These are phyloP conservation scores for Calyptomena viridis DNA, from an alignment of 2,113 vertebrate species.

Conservation along the genomic window DNA sequence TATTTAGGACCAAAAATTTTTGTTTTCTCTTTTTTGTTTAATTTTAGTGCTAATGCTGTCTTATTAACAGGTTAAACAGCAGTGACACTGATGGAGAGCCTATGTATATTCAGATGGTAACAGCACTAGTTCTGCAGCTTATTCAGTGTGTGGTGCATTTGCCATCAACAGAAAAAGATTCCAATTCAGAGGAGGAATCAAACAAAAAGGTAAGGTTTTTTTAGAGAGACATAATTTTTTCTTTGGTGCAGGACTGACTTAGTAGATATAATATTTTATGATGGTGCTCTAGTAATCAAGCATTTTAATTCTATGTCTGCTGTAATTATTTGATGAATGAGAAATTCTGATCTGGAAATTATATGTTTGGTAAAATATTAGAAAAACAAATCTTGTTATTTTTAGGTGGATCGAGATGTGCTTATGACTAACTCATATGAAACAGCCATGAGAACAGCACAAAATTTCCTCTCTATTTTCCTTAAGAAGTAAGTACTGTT, in stretches of 20 bases:
- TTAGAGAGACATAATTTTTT: not conserved
- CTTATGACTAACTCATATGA: not conserved
- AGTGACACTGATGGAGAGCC: conserved; percentile 92
- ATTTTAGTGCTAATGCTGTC: not conserved
- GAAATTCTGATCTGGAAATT: not conserved
- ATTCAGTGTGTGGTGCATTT: conserved; percentile 97
- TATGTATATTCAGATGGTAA: conserved; percentile 98
- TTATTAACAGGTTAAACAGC: conserved; percentile 86
- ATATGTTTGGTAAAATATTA: not conserved
- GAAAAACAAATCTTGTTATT: not conserved
- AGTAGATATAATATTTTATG: not conserved
- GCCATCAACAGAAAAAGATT: conserved; percentile 83
- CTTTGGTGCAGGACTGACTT: not conserved
- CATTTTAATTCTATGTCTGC: not conserved
- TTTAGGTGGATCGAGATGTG: not conserved
- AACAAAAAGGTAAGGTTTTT: conserved; percentile 84
- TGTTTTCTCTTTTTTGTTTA: not conserved
- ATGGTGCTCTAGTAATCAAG: not conserved
- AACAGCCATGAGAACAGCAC: not conserved
- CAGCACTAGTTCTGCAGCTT: conserved; percentile 91
- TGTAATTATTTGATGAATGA: not conserved
- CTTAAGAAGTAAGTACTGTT: not conserved
- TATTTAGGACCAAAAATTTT: not conserved
- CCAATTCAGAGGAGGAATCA: conserved; percentile 82
- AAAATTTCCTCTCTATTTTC: not conserved